Percentiles rank a stretch among this genome's conserved stretches.
These are phyloP conservation scores for Zosterops japonicus DNA, from an alignment of 2,113 vertebrate species.

Conservation along the genomic window DNA sequence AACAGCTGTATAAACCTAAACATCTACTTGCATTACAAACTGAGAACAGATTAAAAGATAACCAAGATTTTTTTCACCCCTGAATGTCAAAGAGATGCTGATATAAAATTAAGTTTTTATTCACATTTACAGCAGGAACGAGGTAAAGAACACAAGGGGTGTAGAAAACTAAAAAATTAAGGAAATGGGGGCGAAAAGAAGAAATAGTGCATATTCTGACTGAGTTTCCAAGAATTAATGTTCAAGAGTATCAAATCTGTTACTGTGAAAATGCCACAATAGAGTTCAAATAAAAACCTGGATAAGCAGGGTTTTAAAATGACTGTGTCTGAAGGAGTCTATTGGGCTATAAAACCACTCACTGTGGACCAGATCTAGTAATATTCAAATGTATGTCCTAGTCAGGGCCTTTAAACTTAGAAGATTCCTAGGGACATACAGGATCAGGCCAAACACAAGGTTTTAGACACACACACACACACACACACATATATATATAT, in stretches of 20 bases:
- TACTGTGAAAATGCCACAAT: background rate
- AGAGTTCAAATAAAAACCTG: background rate
- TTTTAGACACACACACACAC: background rate
- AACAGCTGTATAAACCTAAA: background rate
- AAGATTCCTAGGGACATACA: background rate
- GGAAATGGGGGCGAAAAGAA: fast-evolving
- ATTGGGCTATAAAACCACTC: background rate
- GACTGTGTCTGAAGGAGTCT: background rate
- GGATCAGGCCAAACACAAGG: background rate
- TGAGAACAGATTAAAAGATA: background rate
- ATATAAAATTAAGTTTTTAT: background rate
- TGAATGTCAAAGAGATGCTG: background rate
- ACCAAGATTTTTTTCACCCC: background rate
- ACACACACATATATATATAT: background rate
- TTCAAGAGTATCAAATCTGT: background rate
- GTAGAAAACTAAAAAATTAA: background rate
- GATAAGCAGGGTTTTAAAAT: background rate
- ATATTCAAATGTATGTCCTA: background rate
- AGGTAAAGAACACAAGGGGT: background rate
- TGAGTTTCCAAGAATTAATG: background rate
- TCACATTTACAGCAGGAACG: background rate
- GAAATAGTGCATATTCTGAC: background rate
- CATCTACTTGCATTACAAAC: background rate
- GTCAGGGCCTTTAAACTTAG: background rate
- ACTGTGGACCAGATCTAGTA: background rate